These are phyloP conservation scores for Brachionus angularis DNA, from an alignment of 1,140 invertebrate genomes.

Conservation along the genomic window DNA sequence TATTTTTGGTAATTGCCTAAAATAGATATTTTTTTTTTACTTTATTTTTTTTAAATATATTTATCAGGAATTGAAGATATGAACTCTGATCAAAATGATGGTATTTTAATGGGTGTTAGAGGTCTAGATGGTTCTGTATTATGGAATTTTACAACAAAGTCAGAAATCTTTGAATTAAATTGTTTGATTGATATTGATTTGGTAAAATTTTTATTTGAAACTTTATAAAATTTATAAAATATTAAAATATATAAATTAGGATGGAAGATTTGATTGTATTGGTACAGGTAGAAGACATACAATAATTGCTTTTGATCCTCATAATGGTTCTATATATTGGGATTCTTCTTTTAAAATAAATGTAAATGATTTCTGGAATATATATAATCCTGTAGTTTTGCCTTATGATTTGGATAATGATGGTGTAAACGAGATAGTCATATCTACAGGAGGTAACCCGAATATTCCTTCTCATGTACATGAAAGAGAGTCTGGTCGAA, in stretches of 20 bases:
- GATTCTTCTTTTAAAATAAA: neutral
- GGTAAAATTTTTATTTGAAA: no score
- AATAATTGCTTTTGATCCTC: slow-evolving; percentile 50
- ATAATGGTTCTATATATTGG: slow-evolving; percentile 47
- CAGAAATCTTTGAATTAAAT: slow-evolving; percentile 47
- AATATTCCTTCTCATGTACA: slow-evolving; percentile 47
- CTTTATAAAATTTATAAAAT: no score
- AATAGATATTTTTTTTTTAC: no score
- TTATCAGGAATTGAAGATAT: slow-evolving; percentile 1
- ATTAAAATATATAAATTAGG: no score
- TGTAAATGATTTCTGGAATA: slow-evolving; percentile 47
- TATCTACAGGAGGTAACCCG: slow-evolving; percentile 52
- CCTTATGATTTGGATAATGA: slow-evolving; percentile 50
- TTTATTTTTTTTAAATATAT: no score
- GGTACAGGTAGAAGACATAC: slow-evolving; percentile 48
- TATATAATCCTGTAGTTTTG: slow-evolving; percentile 48
- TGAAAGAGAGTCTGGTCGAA: slow-evolving; percentile 48
- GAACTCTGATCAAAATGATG: neutral
- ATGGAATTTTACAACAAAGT: slow-evolving; percentile 48
- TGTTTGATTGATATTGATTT: slow-evolving; percentile 54
- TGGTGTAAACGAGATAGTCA: slow-evolving; percentile 50
- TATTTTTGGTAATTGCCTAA: slow-evolving; percentile 47
- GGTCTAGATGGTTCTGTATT: slow-evolving; percentile 51
- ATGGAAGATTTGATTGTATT: slow-evolving; percentile 51
- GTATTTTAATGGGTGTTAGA: slow-evolving; percentile 46